Conservation (phyloP, 2,888 invertebrate species). For the Acrobasis repandana region DNA sequence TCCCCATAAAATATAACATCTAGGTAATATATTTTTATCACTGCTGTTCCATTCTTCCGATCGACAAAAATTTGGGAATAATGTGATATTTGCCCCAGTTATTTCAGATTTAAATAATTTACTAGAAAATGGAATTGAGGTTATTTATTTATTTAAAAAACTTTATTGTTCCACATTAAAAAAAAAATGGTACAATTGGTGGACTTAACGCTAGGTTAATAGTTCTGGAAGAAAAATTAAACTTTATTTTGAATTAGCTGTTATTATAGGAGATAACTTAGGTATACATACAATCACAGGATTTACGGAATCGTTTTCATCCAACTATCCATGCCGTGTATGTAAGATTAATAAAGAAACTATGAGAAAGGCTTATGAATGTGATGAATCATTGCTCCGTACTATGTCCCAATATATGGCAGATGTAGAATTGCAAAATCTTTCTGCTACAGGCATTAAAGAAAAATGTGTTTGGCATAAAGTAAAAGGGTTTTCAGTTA, state of each 20-base stretch:
- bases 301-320: slow-evolving; percentile 13
- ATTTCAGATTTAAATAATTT: neutral
- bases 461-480: slow-evolving; percentile 23
- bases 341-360: slow-evolving; percentile 22
- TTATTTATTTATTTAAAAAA: too few relatives aligned
- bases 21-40: slow-evolving; percentile 23
- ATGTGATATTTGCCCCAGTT: slow-evolving; percentile 20
- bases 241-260: slow-evolving; percentile 15
- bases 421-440: slow-evolving; percentile 17
- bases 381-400: slow-evolving; percentile 19
- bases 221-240: neutral
- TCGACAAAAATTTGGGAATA: slow-evolving; percentile 20
- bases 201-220: too few relatives aligned
- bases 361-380: slow-evolving; percentile 16
- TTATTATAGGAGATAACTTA: slow-evolving; percentile 15
- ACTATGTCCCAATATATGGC: slow-evolving; percentile 14
- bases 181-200: too few relatives aligned
- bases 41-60: slow-evolving; percentile 23
- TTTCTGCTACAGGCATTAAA: slow-evolving; percentile 24
- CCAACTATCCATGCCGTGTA: slow-evolving; percentile 21
- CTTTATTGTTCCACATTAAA: too few relatives aligned
- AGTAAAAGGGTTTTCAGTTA: slow-evolving; percentile 13
- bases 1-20: slow-evolving; percentile 14
- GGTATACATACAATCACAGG: slow-evolving; percentile 16
- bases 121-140: neutral